Conservation (phyloP, 2,113 vertebrate genomes). For the Hemibates koningsi region DNA sequence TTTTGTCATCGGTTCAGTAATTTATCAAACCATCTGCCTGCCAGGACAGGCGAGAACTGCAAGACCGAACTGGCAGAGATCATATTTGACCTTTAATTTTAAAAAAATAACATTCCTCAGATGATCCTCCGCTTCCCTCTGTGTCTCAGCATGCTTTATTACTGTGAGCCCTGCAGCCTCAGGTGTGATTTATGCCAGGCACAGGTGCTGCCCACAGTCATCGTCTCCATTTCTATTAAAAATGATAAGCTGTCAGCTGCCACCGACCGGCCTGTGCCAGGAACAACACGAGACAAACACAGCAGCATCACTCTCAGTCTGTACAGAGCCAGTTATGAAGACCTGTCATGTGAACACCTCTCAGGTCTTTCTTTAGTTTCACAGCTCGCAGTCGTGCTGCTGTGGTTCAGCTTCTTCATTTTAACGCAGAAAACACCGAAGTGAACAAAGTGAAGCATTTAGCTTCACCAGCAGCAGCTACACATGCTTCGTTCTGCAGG, state of each 20-base stretch:
- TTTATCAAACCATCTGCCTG: background rate
- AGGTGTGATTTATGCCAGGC: constrained; percentile 12
- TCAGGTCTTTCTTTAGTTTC: background rate
- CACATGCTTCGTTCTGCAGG: background rate
- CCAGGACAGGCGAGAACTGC: background rate
- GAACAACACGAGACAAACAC: background rate
- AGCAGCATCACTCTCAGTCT: background rate
- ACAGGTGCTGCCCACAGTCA: constrained; percentile 67
- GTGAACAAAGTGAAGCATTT: fast-evolving
- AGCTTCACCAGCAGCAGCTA: background rate
- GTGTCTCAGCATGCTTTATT: background rate
- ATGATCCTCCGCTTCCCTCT: background rate
- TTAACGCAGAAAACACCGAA: fast-evolving
- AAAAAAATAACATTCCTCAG: background rate
- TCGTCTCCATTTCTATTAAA: background rate
- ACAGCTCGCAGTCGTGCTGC: background rate
- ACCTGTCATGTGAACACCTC: background rate
- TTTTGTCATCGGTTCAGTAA: background rate
- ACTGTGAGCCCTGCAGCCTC: background rate
- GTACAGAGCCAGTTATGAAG: fast-evolving
- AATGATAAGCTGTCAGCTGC: background rate
- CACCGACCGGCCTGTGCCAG: background rate
- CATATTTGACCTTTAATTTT: background rate
- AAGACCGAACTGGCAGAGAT: background rate
- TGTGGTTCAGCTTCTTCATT: background rate